These are phyloP conservation scores for Metridium senile DNA, from an alignment of 92 coral and sea anemone species.

Conservation along the genomic window DNA sequence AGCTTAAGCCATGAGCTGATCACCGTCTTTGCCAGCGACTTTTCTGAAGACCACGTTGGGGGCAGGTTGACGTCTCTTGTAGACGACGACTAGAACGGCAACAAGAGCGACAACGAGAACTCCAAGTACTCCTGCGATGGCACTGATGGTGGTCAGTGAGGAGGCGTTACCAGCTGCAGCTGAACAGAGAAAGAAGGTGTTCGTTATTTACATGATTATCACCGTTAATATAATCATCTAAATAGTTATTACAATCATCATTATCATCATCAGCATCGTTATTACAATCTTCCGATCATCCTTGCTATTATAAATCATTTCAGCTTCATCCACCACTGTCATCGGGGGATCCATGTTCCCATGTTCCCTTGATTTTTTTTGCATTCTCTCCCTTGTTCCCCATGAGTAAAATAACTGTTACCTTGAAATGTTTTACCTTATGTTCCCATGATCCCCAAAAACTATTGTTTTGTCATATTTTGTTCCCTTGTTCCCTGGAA, in stretches of 20 bases:
- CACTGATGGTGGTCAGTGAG: conserved; percentile 62
- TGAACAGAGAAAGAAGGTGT: not conserved
- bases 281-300: not conserved
- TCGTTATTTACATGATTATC: not conserved
- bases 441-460: too few species aligned
- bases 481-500: too few species aligned
- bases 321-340: not conserved
- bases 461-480: too few species aligned
- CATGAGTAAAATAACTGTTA: too few species aligned
- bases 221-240: not conserved
- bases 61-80: conserved; percentile 41
- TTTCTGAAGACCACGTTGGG: conserved; percentile 71
- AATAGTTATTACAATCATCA: not conserved
- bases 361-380: too few species aligned
- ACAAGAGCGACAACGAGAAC: conserved; percentile 63
- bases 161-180: conserved; percentile 38
- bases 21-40: conserved; percentile 52
- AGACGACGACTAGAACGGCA: conserved; percentile 61
- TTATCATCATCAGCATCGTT: not conserved
- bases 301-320: not conserved
- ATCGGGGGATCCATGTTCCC: too few species aligned
- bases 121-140: conserved; percentile 77
- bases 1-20: conserved; percentile 58
- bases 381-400: too few species aligned
- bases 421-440: too few species aligned